phyloP scores from a whole-genome alignment of 2,113 vertebrate species.

The Neotragus moschatus region DNA sequence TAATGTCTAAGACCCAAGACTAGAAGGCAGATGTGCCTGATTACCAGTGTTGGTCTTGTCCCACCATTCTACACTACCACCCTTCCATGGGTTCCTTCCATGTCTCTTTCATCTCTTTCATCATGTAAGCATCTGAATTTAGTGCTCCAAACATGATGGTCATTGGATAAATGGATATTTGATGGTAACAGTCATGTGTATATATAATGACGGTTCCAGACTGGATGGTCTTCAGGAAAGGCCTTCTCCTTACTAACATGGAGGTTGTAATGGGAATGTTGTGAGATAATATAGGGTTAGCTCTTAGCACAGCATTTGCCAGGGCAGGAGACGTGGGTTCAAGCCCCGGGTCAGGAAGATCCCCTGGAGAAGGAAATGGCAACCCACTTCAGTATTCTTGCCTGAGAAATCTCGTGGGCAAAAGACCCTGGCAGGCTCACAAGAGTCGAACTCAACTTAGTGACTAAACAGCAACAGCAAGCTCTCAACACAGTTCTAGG shows the following conservation, averaged over 20 bases:
- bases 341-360: background rate
- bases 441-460: background rate
- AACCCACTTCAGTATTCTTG: background rate
- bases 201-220: background rate
- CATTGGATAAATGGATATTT: background rate
- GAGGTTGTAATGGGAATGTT: background rate
- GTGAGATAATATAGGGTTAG: background rate
- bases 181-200: no score
- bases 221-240: background rate
- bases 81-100: background rate
- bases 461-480: background rate
- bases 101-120: background rate
- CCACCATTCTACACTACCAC: background rate
- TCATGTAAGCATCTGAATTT: no score
- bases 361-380: background rate
- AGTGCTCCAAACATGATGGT: background rate
- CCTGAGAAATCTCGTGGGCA: background rate
- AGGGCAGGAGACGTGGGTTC: background rate
- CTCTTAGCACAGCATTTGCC: background rate
- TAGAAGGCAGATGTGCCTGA: background rate
- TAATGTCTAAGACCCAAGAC: background rate
- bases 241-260: background rate
- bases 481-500: background rate
- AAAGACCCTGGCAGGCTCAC: background rate
- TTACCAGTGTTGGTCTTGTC: background rate